A percentile compares a stretch with the other conserved stretches of the same genome.
Evolutionary conservation across 2,113 vertebrate genomes (phyloP).

Genomic region (Bothrops jararaca): DNA sequence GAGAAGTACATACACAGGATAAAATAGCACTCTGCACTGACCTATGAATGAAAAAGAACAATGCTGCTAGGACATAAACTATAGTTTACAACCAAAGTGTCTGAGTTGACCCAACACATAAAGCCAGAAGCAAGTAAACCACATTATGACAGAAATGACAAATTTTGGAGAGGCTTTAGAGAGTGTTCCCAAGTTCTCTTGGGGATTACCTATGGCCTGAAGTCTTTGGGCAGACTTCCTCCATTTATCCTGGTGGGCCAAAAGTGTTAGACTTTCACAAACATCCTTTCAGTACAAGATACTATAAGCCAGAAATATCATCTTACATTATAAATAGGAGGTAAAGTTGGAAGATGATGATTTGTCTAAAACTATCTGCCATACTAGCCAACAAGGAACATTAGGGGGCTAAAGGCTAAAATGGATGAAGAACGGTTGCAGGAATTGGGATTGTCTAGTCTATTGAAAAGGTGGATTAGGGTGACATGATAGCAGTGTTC

Average conservation of each 20-base stretch:
- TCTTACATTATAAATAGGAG: background rate
- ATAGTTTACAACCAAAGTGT: background rate
- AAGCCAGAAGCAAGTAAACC: background rate
- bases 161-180: background rate
- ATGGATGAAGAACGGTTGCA: background rate
- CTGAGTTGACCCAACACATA: background rate
- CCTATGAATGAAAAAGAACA: background rate
- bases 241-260: background rate
- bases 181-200: too few relatives aligned
- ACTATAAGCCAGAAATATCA: background rate
- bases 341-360: background rate
- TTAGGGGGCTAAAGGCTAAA: background rate
- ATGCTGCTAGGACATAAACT: background rate
- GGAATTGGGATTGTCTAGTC: background rate
- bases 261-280: background rate
- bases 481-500: background rate
- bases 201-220: too few relatives aligned
- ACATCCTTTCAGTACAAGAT: background rate
- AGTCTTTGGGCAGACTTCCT: background rate
- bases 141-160: background rate
- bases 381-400: background rate
- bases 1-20: background rate
- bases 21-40: background rate
- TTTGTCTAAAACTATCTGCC: background rate
- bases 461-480: background rate